Conservation (phyloP, 2,797 vertebrate species). For the Tragopan temminckii region DNA sequence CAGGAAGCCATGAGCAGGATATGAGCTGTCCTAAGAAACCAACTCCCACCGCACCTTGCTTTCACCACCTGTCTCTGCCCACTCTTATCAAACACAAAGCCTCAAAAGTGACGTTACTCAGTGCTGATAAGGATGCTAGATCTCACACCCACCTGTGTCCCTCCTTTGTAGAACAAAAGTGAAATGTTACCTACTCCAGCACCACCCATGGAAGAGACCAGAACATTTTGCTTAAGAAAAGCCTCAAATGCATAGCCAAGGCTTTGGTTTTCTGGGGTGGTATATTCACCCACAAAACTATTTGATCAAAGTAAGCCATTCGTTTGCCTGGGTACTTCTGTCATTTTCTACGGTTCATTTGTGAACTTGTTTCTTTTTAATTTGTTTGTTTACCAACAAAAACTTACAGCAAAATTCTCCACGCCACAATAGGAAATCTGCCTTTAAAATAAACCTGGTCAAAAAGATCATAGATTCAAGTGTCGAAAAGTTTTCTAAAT, state of each 20-base stretch:
- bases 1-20: not conserved
- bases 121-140: not conserved
- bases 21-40: not conserved
- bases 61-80: not conserved
- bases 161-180: not conserved
- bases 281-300: not conserved
- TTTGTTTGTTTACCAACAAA: no score
- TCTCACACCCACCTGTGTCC: not conserved
- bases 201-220: not conserved
- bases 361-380: accelerated
- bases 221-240: not conserved
- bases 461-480: not conserved
- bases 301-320: not conserved
- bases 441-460: not conserved
- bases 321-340: not conserved
- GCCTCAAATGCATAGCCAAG: not conserved
- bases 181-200: not conserved
- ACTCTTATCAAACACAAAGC: constrained; percentile 20
- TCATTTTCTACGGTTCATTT: not conserved
- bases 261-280: not conserved
- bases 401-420: not conserved
- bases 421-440: not conserved
- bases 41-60: not conserved
- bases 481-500: not conserved
- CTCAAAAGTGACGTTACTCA: not conserved